Conservation (phyloP, 2,888 invertebrate genomes). For the Athalia circularis region DNA sequence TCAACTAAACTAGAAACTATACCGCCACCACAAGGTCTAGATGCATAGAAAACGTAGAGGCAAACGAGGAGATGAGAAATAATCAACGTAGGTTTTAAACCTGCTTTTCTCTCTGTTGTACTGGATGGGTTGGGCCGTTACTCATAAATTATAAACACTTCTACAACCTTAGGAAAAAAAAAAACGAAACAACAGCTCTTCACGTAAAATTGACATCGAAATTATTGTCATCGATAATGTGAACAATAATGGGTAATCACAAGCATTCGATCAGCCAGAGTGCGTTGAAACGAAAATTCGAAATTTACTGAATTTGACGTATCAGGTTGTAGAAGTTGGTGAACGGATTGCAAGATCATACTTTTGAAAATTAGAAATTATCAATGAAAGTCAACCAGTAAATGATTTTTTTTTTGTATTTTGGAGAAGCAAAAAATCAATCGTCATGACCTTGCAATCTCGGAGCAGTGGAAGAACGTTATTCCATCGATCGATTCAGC, state of each 20-base stretch:
- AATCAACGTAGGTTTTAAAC: constrained; percentile 36
- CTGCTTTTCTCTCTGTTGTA: constrained; percentile 20
- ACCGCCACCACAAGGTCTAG: constrained; percentile 63
- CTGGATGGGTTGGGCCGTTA: constrained; percentile 47
- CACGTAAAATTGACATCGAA: background rate
- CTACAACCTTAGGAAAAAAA: constrained; percentile 7
- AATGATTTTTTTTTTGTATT: background rate
- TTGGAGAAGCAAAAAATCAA: background rate
- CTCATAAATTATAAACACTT: constrained; percentile 32
- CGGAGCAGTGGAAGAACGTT: constrained; percentile 13
- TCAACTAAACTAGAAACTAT: constrained; percentile 52
- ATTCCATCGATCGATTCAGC: background rate
- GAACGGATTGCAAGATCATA: constrained; percentile 25
- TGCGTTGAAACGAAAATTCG: too few species aligned
- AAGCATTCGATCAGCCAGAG: too few species aligned
- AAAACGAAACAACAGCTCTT: background rate
- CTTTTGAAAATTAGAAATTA: background rate
- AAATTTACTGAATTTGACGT: background rate
- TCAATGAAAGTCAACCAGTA: background rate
- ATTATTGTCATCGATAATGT: background rate
- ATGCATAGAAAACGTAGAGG: constrained; percentile 58
- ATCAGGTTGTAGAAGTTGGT: constrained; percentile 32
- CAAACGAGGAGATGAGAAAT: constrained; percentile 50
- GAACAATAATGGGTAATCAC: too few species aligned
- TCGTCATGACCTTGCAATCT: constrained; percentile 12